Base-by-base conservation (phyloP, 2,113 vertebrate species). In the Clupea harengus region DNA sequence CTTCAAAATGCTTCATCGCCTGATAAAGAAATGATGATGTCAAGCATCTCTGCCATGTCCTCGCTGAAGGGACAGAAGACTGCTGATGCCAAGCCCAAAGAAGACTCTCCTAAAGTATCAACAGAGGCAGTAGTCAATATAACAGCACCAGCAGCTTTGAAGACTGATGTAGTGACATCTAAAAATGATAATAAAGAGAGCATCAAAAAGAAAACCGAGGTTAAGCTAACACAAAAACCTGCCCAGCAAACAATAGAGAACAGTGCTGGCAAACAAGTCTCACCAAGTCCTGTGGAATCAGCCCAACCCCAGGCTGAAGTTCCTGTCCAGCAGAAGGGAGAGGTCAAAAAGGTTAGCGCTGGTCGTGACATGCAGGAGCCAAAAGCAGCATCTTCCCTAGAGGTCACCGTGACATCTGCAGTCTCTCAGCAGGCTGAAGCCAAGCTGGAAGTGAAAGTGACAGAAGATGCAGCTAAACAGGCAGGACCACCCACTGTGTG, bases 231-330 rank as follows among this genome's bases (percentile, higher is more conserved):
- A 50, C 86, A 85, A 82, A 81, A 92, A 49, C 44, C 25, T 1
- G 20, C 82, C 44, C 78, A 87, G 85, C 82, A 44, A 45, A 25
- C 64, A 45, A 52, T 82, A 47, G 49, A 86, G 39, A 83, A 87
- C 80, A 82, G 85, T 72, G 44, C 49, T 78, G 72, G 13, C 20
- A 78, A 20, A n/a, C 54, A 44, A 2, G 39, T 39, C 39, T 39
- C 39, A 39, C 39, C 39, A 39, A 78, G 75, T 75, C 22, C 81
- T 22, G 22, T n/a, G 52, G 39, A 87, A 4, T 47, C 81, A 47
- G 17, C 67, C 88, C 84, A 17, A 82, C 88, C 88, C 49, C 86
- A 64, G 20, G 91, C 88, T 88, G 85, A 83, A 83, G 22, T 6
- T 11, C 11, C 67, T 85, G 85, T 86, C 83, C 64, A 87, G 83